A percentile compares a stretch with the other conserved stretches of the same genome.
Evolutionary conservation across 2,888 invertebrate genomes (phyloP).

Genomic region (Petrolisthes cinctipes): DNA sequence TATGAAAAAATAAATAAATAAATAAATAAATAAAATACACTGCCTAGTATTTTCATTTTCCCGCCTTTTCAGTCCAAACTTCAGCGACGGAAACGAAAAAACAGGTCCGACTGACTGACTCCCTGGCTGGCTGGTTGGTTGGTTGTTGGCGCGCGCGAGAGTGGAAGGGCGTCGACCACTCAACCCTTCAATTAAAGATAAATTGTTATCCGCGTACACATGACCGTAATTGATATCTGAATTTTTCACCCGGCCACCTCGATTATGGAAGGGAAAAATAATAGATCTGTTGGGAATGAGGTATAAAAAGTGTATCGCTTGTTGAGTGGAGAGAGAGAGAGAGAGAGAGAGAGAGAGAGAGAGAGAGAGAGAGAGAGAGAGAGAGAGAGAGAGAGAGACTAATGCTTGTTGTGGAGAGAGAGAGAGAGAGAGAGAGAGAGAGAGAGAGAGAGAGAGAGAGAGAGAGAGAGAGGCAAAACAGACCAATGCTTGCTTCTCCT

Average conservation of each 20-base stretch:
- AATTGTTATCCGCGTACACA: constrained; percentile 23
- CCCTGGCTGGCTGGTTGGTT: too few species aligned
- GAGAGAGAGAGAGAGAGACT: not conserved
- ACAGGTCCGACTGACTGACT: not conserved
- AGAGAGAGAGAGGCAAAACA: not conserved
- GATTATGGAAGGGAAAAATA: not conserved
- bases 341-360: constrained; percentile 23
- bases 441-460: constrained; percentile 28
- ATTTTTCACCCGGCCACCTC: constrained; percentile 17
- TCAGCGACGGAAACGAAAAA: not conserved
- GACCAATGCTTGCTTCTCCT: not conserved
- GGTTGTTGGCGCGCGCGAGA: not conserved
- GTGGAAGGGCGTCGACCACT: constrained; percentile 5
- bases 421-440: not conserved
- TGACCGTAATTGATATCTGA: constrained; percentile 22
- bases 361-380: constrained; percentile 20
- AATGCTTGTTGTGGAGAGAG: not conserved
- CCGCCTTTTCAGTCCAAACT: not conserved
- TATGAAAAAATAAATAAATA: too few species aligned
- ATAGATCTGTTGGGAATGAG: not conserved
- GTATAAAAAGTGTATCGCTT: not conserved
- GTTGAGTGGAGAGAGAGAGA: constrained; percentile 10
- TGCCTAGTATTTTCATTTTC: too few species aligned
- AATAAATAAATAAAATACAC: too few species aligned
- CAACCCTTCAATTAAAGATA: constrained; percentile 13